Percentiles rank a stretch among this genome's conserved stretches.
These are phyloP conservation scores for Leucophora obtusa DNA, from an alignment of 2,888 invertebrate species.

Conservation along the genomic window DNA sequence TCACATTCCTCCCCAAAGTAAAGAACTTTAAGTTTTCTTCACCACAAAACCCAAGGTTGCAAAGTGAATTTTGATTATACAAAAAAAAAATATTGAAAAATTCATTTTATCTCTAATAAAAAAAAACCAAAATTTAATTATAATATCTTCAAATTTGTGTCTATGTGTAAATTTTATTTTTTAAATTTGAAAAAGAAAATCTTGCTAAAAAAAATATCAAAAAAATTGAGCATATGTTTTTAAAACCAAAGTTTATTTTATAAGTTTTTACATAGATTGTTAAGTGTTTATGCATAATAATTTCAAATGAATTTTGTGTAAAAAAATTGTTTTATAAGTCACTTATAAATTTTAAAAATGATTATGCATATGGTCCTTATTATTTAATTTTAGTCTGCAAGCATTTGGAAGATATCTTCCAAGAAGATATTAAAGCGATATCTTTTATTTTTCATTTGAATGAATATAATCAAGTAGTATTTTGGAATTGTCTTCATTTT, in stretches of 20 bases:
- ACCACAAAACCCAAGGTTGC: conserved; percentile 49
- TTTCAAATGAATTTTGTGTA: no score
- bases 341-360: no score
- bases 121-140: conserved; percentile 26
- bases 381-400: no score
- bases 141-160: conserved; percentile 47
- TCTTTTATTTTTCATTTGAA: no score
- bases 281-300: no score
- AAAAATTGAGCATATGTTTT: conserved; percentile 49
- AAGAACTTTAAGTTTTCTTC: conserved; percentile 13
- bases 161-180: conserved; percentile 48
- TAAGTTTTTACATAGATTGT: conserved; percentile 38
- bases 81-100: conserved; percentile 26
- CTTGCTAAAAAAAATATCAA: background rate
- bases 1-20: background rate
- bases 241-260: conserved; percentile 61
- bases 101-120: conserved; percentile 13
- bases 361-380: no score
- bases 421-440: no score
- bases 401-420: no score
- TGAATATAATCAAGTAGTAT: no score
- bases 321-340: no score
- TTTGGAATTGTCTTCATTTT: no score
- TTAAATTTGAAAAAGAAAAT: conserved; percentile 18
- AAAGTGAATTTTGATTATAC: conserved; percentile 45